phyloP scores from a whole-genome alignment of 35 echinoderm and acorn worm species.

The Acanthaster planci region DNA sequence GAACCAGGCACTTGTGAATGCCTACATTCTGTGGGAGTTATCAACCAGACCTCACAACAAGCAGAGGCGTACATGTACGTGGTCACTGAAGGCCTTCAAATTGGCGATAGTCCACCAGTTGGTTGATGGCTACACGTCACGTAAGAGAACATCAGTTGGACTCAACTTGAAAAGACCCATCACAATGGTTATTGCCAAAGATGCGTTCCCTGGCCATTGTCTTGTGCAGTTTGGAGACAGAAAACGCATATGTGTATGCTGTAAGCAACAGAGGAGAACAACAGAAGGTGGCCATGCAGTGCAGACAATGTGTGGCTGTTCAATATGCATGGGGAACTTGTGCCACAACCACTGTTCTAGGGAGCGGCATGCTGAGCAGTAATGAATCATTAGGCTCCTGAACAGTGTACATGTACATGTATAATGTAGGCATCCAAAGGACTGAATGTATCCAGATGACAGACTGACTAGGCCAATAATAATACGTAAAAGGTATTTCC shows the following conservation, averaged over 20 bases:
- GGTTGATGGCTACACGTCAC: conserved; percentile 30
- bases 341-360: neutral
- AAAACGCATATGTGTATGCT: conserved; percentile 17
- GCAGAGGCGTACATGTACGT: conserved; percentile 14
- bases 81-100: conserved; percentile 43
- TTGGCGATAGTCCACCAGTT: conserved; percentile 33
- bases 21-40: conserved; percentile 44
- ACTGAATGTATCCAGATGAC: neutral
- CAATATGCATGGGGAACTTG: conserved; percentile 5
- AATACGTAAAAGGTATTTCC: neutral
- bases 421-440: neutral
- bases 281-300: neutral
- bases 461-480: neutral
- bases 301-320: conserved; percentile 23
- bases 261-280: conserved; percentile 22
- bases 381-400: neutral
- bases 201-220: neutral
- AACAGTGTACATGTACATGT: neutral
- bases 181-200: neutral
- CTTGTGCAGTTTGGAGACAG: conserved; percentile 37
- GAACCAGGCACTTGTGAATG: conserved; percentile 33
- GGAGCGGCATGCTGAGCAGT: conserved; percentile 28
- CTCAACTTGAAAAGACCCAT: conserved; percentile 15
- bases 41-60: conserved; percentile 29
- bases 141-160: conserved; percentile 12